Percentiles rank a stretch among this genome's conserved stretches.
phyloP scores from a whole-genome alignment of 2,888 invertebrate species.

The Sturmia bella region DNA sequence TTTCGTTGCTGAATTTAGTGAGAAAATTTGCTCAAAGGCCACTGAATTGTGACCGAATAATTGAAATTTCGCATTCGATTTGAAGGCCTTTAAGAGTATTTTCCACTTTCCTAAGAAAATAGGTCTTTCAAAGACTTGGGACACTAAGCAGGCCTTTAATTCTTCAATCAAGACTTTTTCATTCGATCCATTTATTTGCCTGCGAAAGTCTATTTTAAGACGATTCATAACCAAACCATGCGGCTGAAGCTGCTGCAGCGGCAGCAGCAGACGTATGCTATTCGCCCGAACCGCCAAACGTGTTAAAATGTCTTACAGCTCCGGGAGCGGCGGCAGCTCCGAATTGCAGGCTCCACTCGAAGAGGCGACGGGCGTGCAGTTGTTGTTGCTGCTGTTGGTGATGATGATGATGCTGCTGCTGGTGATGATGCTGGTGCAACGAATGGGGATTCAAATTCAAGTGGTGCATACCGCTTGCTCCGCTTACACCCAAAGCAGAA shows the following conservation, averaged over 20 bases:
- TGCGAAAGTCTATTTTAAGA: conserved; percentile 73
- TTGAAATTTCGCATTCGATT: too few relatives aligned
- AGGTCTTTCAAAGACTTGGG: background rate
- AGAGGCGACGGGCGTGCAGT: conserved; percentile 81
- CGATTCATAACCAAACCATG: conserved; percentile 80
- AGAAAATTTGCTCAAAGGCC: too few relatives aligned
- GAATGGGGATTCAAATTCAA: conserved; percentile 81
- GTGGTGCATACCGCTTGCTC: conserved; percentile 77
- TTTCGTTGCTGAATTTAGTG: too few relatives aligned
- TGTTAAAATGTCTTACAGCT: conserved; percentile 81
- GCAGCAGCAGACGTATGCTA: conserved; percentile 78
- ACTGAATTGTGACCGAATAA: too few relatives aligned
- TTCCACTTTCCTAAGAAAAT: background rate
- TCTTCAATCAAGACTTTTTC: conserved; percentile 22
- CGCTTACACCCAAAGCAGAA: conserved; percentile 75
- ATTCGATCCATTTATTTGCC: conserved; percentile 15
- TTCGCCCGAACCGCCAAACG: conserved; percentile 81
- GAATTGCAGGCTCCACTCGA: conserved; percentile 82
- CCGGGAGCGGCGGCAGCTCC: conserved; percentile 81
- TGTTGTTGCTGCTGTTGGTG: conserved; percentile 82
- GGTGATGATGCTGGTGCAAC: conserved; percentile 80
- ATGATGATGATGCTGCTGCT: conserved; percentile 81
- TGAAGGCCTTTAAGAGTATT: too few relatives aligned
- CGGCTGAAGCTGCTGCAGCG: conserved; percentile 76
- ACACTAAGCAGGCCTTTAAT: conserved; percentile 7